phyloP scores from a whole-genome alignment of 2,113 vertebrate genomes.

The Myrmecobius fasciatus region DNA sequence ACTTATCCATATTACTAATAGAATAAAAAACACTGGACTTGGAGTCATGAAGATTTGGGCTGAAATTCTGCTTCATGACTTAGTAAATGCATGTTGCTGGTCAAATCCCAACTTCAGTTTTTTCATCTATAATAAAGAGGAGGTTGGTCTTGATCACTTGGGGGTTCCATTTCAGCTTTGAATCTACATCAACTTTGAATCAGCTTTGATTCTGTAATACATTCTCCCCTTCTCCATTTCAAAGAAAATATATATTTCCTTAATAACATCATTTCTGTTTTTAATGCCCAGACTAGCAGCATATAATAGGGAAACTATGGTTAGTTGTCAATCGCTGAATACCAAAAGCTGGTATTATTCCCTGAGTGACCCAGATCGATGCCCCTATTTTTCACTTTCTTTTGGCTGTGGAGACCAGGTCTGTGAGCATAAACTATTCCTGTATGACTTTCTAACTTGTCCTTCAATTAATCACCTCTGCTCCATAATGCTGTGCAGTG shows the following conservation, averaged over 20 bases:
- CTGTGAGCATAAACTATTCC: neutral
- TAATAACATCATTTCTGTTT: neutral
- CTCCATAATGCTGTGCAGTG: conserved; percentile 22
- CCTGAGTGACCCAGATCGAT: neutral
- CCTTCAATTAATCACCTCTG: conserved; percentile 54
- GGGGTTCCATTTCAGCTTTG: neutral
- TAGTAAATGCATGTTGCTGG: neutral
- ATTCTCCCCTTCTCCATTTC: neutral
- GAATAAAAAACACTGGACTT: neutral
- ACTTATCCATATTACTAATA: neutral
- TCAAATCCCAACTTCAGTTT: neutral
- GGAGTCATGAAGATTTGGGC: neutral
- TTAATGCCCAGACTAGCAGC: neutral
- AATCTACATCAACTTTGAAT: neutral
- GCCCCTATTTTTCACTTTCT: neutral
- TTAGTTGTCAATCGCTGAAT: neutral
- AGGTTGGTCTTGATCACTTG: neutral
- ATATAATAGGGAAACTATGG: neutral
- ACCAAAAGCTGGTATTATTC: neutral
- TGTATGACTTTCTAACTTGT: conserved; percentile 45
- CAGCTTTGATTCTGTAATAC: neutral
- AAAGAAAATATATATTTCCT: neutral
- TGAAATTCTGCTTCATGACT: neutral
- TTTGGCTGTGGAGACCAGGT: conserved; percentile 3
- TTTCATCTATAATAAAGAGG: neutral